A percentile compares a stretch with the other conserved stretches of the same genome.
These are phyloP conservation scores for Escarpia spicata DNA, from an alignment of 2,888 invertebrate genomes.

Conservation along the genomic window DNA sequence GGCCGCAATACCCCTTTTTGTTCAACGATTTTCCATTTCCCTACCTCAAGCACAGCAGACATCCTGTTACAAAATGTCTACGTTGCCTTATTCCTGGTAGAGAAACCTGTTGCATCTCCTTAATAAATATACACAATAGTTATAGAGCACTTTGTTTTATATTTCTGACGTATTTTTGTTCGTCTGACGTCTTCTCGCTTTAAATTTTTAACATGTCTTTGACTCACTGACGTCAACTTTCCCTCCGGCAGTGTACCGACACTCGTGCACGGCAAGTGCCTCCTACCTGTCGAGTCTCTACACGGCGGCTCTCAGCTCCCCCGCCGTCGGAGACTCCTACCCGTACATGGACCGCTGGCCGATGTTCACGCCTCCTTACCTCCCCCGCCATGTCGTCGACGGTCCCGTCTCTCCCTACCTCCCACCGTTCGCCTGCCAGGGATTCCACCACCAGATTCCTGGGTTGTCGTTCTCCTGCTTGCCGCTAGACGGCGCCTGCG, in stretches of 20 bases:
- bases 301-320: background rate
- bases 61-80: no score
- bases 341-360: background rate
- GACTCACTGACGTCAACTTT: no score
- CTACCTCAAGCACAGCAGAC: no score
- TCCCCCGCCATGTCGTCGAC: background rate
- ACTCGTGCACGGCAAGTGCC: background rate
- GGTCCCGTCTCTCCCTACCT: background rate
- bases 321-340: background rate
- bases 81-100: no score
- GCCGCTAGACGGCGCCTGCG: background rate
- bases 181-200: no score
- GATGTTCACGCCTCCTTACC: background rate
- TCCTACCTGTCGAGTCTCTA: background rate
- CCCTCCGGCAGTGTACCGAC: background rate
- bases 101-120: no score
- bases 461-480: slow-evolving; percentile 11
- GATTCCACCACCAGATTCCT: background rate
- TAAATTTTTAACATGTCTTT: no score
- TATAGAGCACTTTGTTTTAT: no score
- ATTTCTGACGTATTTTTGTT: no score
- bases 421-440: background rate
- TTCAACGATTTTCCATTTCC: no score
- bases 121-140: no score
- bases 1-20: no score